Percentiles rank a stretch among this genome's conserved stretches.
Conservation (phyloP, 2,888 invertebrate species). For the Busseola fusca region DNA sequence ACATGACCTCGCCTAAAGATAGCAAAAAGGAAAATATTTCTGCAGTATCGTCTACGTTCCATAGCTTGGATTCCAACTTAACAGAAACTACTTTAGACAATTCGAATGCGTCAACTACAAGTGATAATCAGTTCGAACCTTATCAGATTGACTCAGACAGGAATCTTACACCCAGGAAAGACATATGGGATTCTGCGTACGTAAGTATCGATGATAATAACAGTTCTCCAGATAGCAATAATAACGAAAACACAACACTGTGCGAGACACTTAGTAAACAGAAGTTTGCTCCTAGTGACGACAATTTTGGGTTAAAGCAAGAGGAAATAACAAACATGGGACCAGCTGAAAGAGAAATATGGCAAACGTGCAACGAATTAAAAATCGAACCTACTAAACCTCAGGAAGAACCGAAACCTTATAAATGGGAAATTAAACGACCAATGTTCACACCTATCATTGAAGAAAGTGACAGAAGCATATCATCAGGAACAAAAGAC, state of each 20-base stretch:
- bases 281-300: constrained; percentile 68
- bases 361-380: constrained; percentile 78
- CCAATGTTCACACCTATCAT: constrained; percentile 82
- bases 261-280: constrained; percentile 73
- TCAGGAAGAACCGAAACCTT: constrained; percentile 71
- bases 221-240: constrained; percentile 82
- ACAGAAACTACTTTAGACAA: constrained; percentile 68
- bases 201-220: constrained; percentile 87
- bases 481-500: constrained; percentile 75
- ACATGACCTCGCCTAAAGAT: constrained; percentile 47
- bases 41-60: constrained; percentile 70
- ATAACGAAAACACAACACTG: constrained; percentile 74
- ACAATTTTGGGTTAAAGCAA: constrained; percentile 63
- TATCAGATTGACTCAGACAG: constrained; percentile 65
- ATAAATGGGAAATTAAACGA: constrained; percentile 75
- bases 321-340: constrained; percentile 80
- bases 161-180: constrained; percentile 78
- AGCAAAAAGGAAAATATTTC: constrained; percentile 59
- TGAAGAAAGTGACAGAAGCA: constrained; percentile 82
- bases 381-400: constrained; percentile 65
- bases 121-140: constrained; percentile 66
- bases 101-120: constrained; percentile 67
- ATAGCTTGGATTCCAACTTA: constrained; percentile 76
- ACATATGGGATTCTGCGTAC: constrained; percentile 88
- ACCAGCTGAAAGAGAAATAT: constrained; percentile 85